Base-by-base conservation (phyloP, 2,797 vertebrate genomes). In the Dipus sagitta region DNA sequence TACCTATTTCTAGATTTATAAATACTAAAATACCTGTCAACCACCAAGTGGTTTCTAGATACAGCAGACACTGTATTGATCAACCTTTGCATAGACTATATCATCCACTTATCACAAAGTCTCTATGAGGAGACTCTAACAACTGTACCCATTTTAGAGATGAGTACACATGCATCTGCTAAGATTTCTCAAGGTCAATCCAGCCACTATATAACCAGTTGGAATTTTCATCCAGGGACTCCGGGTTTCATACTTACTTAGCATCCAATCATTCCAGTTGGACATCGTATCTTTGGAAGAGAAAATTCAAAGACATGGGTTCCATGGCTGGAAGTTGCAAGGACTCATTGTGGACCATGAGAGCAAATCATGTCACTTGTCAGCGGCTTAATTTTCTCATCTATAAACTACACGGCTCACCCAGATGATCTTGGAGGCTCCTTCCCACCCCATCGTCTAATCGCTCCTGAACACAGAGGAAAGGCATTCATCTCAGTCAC, bases 401-500 rank as follows among this genome's bases (percentile, higher is more conserved):
- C 94, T 91, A 11, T 21, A 74, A 84, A 79, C 21, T 17, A 14
- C 62, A 67, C 91, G 64, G 0, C 70, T 88, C 6, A 4, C 32
- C 70, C 76, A 9, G 68, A 76, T 60, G 91, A 72, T 85, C 75
- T 65, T 82, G 18, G 68, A 74, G 89, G 24, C 20, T 68, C 65
- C 42, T 62, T 75, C 75, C 79, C 42, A 75, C 21, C 77, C 88
- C 62, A 32, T 52, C 94, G 21, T 42, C 81, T 84, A 74, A 78
- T 14, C 42, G 75, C 54, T 90, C 94, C 86, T 47, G 80, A 94
- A 74, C 78, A 83, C 94, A 96, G 90, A 95, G 97, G 91, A 94
- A 93, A 54, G 34, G 70, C 90, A 96, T 85, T 81, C 54, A 92
- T 95, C 71, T 86, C 95, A 97, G 93, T 95, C 90, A 83, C 88